Percentiles rank a stretch among this genome's conserved stretches.
Conservation (phyloP, 2,888 invertebrate genomes). For the Ormyrus pomaceus region DNA sequence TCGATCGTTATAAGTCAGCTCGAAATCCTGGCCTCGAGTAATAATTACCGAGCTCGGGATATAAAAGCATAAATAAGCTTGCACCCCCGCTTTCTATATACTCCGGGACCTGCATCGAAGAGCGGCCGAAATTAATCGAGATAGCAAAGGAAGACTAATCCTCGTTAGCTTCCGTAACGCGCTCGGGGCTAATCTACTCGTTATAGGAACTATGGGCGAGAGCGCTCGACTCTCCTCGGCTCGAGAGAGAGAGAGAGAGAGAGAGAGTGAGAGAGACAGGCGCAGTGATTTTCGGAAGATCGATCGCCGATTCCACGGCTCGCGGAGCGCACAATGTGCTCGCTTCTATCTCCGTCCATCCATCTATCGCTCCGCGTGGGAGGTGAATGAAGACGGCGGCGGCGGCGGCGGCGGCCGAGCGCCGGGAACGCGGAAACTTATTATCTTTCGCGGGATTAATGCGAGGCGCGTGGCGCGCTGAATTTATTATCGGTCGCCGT, state of each 20-base stretch:
- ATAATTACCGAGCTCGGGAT: too few species aligned
- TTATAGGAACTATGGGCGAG: too few species aligned
- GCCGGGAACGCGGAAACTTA: slow-evolving; percentile 52
- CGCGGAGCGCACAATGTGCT: slow-evolving; percentile 16
- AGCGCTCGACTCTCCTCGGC: too few species aligned
- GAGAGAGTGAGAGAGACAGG: neutral
- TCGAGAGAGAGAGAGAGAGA: neutral
- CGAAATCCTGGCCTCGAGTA: too few species aligned
- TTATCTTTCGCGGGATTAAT: slow-evolving; percentile 36
- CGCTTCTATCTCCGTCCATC: neutral
- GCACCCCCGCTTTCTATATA: neutral
- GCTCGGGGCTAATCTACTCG: slow-evolving; percentile 42
- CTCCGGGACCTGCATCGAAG: slow-evolving; percentile 13
- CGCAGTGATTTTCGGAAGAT: slow-evolving; percentile 52
- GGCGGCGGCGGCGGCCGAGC: too few species aligned
- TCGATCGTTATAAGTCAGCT: too few species aligned
- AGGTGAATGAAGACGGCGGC: slow-evolving; percentile 39
- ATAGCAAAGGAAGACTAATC: slow-evolving; percentile 42
- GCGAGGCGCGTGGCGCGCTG: slow-evolving; percentile 1
- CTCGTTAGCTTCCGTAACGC: slow-evolving; percentile 49
- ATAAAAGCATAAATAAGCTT: neutral
- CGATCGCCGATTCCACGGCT: slow-evolving; percentile 45
- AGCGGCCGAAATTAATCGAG: slow-evolving; percentile 45
- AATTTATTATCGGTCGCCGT: slow-evolving; percentile 45
- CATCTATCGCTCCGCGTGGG: slow-evolving; percentile 8